Conservation (phyloP, 1,140 invertebrate genomes). For the Probaryconus sp. region DNA sequence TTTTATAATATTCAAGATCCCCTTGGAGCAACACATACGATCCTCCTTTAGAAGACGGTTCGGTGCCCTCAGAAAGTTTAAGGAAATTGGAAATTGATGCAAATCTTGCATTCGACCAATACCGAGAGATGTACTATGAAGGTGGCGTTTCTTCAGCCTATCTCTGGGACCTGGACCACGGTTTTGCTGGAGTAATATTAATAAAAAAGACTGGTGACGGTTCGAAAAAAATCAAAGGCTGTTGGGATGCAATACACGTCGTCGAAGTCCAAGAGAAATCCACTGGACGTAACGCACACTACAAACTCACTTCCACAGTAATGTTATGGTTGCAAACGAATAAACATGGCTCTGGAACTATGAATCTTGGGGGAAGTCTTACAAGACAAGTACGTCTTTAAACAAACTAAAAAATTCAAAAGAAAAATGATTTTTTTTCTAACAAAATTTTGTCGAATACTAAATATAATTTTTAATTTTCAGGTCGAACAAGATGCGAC, state of each 20-base stretch:
- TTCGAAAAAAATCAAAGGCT: conserved; percentile 97
- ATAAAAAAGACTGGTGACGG: conserved; percentile 99
- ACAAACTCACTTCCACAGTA: conserved; percentile 99
- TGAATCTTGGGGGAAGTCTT: conserved; percentile 98
- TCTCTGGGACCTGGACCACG: conserved; percentile 99
- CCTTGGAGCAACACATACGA: conserved; percentile 99
- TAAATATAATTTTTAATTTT: conserved; percentile 25
- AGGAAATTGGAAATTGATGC: conserved; percentile 98
- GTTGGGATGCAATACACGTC: conserved; percentile 99
- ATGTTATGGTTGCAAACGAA: conserved; percentile 99
- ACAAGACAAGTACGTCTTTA: conserved; percentile 99
- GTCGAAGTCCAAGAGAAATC: conserved; percentile 98
- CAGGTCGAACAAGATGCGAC: conserved; percentile 93
- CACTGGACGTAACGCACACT: conserved; percentile 95
- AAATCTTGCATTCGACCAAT: conserved; percentile 99
- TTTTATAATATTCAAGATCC: conserved; percentile 83
- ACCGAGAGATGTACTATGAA: conserved; percentile 99
- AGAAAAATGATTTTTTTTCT: neutral
- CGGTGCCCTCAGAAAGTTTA: conserved; percentile 97
- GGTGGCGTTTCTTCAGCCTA: conserved; percentile 99
- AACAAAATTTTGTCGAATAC: neutral
- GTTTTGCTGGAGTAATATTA: conserved; percentile 98
- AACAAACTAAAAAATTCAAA: conserved; percentile 14
- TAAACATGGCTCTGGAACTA: conserved; percentile 96
- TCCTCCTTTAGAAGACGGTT: conserved; percentile 98